These are phyloP conservation scores for Micrasema minimum DNA, from an alignment of 1,140 invertebrate species.

Conservation along the genomic window DNA sequence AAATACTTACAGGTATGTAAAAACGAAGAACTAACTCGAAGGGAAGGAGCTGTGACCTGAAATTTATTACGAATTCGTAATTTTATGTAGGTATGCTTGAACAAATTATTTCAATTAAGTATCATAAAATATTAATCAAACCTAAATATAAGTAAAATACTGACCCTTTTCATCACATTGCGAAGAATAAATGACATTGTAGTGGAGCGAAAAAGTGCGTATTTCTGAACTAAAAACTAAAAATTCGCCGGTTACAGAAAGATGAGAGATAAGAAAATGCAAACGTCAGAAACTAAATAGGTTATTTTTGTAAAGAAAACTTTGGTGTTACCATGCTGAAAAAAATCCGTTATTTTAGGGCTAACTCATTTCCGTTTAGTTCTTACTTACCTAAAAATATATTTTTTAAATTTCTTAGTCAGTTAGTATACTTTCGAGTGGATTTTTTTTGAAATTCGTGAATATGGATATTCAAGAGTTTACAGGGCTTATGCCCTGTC, in stretches of 20 bases:
- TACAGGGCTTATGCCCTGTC: too few species aligned
- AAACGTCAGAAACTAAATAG: neutral
- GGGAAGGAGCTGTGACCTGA: slow-evolving; percentile 13
- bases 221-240: neutral
- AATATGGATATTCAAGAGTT: too few species aligned
- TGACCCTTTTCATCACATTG: slow-evolving; percentile 19
- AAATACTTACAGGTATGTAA: slow-evolving; percentile 22
- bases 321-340: neutral
- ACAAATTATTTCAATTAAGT: neutral
- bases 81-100: neutral
- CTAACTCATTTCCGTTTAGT: too few species aligned
- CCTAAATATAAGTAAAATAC: neutral
- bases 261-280: neutral
- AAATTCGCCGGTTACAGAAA: neutral
- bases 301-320: neutral
- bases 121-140: neutral
- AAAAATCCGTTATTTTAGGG: too few species aligned
- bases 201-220: neutral
- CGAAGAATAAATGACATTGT: slow-evolving; percentile 27
- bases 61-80: neutral
- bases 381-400: too few species aligned
- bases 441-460: too few species aligned
- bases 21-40: slow-evolving; percentile 17
- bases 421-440: too few species aligned
- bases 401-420: too few species aligned